Percentiles rank a stretch among this genome's conserved stretches.
Evolutionary conservation across 2,797 vertebrate species (phyloP).

Genomic region (Coccyzus lansbergi): DNA sequence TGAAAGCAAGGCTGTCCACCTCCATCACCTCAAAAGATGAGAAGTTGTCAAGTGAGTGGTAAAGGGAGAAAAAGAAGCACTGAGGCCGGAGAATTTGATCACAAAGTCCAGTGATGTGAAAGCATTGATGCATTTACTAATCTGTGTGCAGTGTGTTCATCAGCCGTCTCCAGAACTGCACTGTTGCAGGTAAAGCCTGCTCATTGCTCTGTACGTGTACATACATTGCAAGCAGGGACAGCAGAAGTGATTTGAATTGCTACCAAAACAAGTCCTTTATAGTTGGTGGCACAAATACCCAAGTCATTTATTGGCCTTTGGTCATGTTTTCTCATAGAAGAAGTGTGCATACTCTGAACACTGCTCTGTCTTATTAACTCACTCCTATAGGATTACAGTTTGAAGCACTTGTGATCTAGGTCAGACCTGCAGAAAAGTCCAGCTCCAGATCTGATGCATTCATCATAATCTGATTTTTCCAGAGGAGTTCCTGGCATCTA

Average conservation of each 20-base stretch:
- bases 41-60: neutral
- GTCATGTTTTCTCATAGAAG: neutral
- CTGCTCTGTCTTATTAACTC: neutral
- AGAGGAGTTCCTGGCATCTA: neutral
- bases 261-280: neutral
- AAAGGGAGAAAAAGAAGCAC: neutral
- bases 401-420: neutral
- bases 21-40: neutral
- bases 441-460: neutral
- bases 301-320: neutral
- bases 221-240: neutral
- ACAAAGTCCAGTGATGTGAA: neutral
- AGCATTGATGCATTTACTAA: neutral
- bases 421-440: neutral
- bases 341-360: neutral
- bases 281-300: neutral
- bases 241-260: neutral
- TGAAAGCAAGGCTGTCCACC: neutral
- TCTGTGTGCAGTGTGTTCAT: neutral
- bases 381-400: neutral
- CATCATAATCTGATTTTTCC: neutral
- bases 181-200: neutral
- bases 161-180: neutral
- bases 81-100: neutral
- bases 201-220: rapidly evolving